Evolutionary conservation across 2,888 invertebrate genomes (phyloP), one percentile per base, ranked within the genome.

Genomic region (Eupithecia insigniata): DNA sequence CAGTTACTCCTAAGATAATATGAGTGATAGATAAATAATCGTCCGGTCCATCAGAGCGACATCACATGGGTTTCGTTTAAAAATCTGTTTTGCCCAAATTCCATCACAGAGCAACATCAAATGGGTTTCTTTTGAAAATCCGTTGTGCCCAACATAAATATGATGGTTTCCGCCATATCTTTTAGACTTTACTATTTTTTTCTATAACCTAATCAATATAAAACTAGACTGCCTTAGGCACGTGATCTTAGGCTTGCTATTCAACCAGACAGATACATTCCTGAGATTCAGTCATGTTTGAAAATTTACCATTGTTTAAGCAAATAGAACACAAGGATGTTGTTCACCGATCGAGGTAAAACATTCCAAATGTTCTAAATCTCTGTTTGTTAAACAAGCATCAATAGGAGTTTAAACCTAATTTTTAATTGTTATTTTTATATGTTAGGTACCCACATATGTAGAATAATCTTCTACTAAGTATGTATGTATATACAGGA

Each of bases 241-340:
- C 16, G 28, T 16, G 16, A 60, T 60, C 18, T 60, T 16, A 60
- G 16, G 0, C 6, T 30, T 16, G 16, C 28, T 58, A 60, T 18
- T 7, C 30, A 67, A 58, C 62, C 60, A 69, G 69, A 71, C 75
- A 74, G 51, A 70, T 68, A 76, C 22, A 55, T 77, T 78, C 72
- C 67, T 64, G 60, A 39, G 67, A 73, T 46, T 62, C 76, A 77
- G 69, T 70, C 73, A 78, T 70, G 72, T 73, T 72, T 72, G 69
- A 72, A 75, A 74, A 73, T 70, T 66, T 69, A 51, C 73, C 58
- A 74, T 78, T 75, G 75, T 78, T 30, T 65, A 16, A 30, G 62
- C 10, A 12, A 26, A 55, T 26, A 12, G 26, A 1, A 3, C 22
- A 4, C 22, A 22, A 46, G n/a, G 8, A 46, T 2, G 46, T 51